These are phyloP conservation scores for Linhomoeus sp. DNA, from an alignment of 2,888 invertebrate species.

Conservation along the genomic window DNA sequence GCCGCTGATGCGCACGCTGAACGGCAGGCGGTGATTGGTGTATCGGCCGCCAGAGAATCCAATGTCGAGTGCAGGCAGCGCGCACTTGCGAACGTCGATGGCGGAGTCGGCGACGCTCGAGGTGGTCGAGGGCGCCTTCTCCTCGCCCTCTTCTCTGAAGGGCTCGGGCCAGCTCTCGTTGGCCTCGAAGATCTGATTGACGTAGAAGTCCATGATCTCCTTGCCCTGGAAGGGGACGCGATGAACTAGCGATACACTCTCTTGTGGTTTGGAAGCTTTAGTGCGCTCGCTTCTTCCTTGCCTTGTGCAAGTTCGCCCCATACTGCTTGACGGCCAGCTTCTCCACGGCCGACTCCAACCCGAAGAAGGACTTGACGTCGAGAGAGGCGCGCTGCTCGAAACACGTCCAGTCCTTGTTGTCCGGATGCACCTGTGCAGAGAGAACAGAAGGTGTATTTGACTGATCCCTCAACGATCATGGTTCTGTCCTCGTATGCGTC, in stretches of 20 bases:
- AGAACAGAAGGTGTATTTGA: no score
- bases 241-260: no score
- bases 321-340: slow-evolving; percentile 91
- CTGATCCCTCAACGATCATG: no score
- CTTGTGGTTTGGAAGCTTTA: no score
- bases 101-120: slow-evolving; percentile 12
- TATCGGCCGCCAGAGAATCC: no score
- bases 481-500: no score
- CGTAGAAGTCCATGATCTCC: slow-evolving; percentile 75
- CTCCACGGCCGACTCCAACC: slow-evolving; percentile 77
- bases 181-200: slow-evolving; percentile 51
- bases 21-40: no score
- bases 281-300: slow-evolving; percentile 12
- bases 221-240: slow-evolving; percentile 64
- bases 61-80: no score
- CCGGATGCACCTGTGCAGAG: slow-evolving; percentile 66
- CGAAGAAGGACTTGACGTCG: slow-evolving; percentile 83
- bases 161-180: slow-evolving; percentile 46
- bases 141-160: slow-evolving; percentile 7
- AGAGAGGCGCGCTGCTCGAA: slow-evolving; percentile 78
- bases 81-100: slow-evolving; percentile 14
- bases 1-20: no score
- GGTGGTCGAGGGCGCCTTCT: slow-evolving; percentile 6
- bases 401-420: slow-evolving; percentile 80
- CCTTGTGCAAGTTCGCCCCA: slow-evolving; percentile 58